These are phyloP conservation scores for Flabesymbios commensalis DNA, from an alignment of 2,888 invertebrate genomes.

Conservation along the genomic window DNA sequence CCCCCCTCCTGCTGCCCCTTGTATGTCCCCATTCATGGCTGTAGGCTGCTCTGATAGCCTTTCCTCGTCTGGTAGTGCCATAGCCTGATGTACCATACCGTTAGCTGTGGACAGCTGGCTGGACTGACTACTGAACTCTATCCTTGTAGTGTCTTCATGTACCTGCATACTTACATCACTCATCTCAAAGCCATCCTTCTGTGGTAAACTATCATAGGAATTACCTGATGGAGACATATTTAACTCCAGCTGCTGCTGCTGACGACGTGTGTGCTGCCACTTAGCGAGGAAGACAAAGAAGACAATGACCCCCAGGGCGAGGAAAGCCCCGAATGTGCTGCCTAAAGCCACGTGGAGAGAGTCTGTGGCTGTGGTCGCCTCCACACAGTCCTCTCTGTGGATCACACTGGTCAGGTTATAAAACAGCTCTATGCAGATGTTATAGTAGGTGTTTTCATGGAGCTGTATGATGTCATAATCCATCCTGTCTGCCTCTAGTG, in stretches of 20 bases:
- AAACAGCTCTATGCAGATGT: conserved; percentile 29
- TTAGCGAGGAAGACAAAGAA: conserved; percentile 38
- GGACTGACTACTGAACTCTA: conserved; percentile 23
- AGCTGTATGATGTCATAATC: conserved; percentile 32
- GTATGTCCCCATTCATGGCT: too few relatives aligned
- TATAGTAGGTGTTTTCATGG: conserved; percentile 37
- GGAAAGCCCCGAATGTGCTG: conserved; percentile 38
- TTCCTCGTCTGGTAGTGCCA: too few relatives aligned
- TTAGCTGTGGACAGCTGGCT: not conserved
- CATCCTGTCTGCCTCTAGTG: conserved; percentile 5
- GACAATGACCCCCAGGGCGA: conserved; percentile 37
- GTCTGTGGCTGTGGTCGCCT: conserved; percentile 31
- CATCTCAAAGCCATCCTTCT: conserved; percentile 20
- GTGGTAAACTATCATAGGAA: conserved; percentile 19
- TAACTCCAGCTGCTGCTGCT: conserved; percentile 19
- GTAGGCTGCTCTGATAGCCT: too few relatives aligned
- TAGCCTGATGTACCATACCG: not conserved
- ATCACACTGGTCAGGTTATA: conserved; percentile 11
- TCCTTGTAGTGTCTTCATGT: conserved; percentile 20
- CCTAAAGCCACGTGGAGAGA: conserved; percentile 37
- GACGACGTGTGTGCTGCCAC: conserved; percentile 33
- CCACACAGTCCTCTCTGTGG: conserved; percentile 19
- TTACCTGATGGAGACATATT: conserved; percentile 10
- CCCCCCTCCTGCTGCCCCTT: too few relatives aligned
- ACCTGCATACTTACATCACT: conserved; percentile 25